Conservation (phyloP, 2,113 vertebrate species). For the Scalopus aquaticus region DNA sequence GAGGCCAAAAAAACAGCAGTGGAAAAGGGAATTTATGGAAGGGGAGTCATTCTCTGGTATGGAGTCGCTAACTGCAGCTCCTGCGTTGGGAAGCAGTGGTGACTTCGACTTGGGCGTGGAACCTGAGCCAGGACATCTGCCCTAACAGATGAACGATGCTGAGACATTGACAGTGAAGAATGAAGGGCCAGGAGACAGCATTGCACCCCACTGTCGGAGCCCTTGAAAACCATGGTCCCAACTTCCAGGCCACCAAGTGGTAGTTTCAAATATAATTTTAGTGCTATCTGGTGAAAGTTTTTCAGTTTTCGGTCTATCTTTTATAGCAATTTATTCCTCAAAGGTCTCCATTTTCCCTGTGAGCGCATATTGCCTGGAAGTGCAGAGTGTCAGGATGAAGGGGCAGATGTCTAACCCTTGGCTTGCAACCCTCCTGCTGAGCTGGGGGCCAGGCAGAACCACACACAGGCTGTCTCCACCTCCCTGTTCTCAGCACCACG, state of each 20-base stretch:
- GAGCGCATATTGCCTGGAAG: not conserved
- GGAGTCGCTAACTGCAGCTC: not conserved
- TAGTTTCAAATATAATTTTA: not conserved
- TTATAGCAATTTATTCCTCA: not conserved
- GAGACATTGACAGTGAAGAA: not conserved
- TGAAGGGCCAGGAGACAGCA: not conserved
- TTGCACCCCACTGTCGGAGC: not conserved
- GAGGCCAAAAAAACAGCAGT: not conserved
- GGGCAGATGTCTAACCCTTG: not conserved
- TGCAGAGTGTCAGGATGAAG: not conserved
- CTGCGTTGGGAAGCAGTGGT: accelerated
- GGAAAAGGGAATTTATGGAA: not conserved
- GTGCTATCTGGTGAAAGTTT: not conserved
- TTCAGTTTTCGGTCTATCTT: not conserved
- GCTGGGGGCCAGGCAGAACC: too few relatives aligned
- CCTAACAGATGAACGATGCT: too few relatives aligned
- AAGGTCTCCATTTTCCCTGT: not conserved
- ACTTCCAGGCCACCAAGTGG: not conserved
- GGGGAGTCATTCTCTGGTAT: not conserved
- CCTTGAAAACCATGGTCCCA: accelerated
- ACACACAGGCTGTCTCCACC: not conserved
- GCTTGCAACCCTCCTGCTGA: not conserved
- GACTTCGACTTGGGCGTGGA: not conserved
- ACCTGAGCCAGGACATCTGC: not conserved
- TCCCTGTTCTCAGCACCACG: not conserved